These are phyloP conservation scores for Steinernema khuongi DNA, from an alignment of 1,140 invertebrate species.

Conservation along the genomic window DNA sequence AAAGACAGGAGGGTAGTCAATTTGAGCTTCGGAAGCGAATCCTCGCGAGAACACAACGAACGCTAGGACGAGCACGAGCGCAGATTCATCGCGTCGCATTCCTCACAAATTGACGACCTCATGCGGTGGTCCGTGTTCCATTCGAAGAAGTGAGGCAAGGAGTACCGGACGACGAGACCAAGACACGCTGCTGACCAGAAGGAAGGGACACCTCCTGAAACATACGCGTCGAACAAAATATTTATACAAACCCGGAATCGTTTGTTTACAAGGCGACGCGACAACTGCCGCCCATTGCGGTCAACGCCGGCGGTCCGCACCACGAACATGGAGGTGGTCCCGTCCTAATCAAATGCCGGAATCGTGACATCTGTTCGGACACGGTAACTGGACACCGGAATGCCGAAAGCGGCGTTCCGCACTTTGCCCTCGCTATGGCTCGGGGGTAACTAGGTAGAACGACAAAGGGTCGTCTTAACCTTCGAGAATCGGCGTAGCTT, in stretches of 20 bases:
- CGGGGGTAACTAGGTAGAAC: no score
- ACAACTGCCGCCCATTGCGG: neutral
- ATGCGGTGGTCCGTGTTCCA: slow-evolving; percentile 2
- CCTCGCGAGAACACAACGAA: neutral
- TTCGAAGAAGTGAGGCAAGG: neutral
- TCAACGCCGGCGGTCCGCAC: neutral
- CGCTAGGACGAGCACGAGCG: slow-evolving; percentile 5
- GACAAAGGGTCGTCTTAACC: no score
- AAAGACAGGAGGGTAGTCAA: neutral
- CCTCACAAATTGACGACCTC: slow-evolving; percentile 8
- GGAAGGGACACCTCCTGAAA: neutral
- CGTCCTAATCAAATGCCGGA: neutral
- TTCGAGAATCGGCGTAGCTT: no score
- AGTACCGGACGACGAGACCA: no score
- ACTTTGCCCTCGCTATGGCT: no score
- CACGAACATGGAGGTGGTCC: neutral
- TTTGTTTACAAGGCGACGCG: neutral
- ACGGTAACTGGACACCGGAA: slow-evolving; percentile 7
- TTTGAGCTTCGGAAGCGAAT: neutral
- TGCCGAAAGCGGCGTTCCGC: no score
- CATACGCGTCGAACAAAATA: neutral
- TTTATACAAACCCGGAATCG: neutral
- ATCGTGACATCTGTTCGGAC: neutral
- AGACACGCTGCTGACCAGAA: neutral
- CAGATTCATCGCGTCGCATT: slow-evolving; percentile 16